These are phyloP conservation scores for Polylopha cassiicola DNA, from an alignment of 2,888 invertebrate genomes.

Conservation along the genomic window DNA sequence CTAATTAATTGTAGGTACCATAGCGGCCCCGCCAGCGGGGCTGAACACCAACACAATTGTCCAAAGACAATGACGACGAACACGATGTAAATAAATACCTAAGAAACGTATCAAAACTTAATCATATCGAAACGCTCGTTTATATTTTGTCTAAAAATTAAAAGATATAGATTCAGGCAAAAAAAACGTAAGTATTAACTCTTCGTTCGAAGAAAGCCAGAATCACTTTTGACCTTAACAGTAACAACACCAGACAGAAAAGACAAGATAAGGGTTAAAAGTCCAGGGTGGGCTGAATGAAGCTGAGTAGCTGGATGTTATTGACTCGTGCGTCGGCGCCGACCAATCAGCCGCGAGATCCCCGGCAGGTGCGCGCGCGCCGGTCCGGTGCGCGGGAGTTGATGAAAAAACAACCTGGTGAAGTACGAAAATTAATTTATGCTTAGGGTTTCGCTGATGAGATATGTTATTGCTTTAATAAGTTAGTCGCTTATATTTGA, in stretches of 20 bases:
- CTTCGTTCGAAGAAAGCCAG: too few species aligned
- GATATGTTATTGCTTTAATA: not conserved
- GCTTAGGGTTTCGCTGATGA: conserved; percentile 2
- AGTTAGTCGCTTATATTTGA: too few species aligned
- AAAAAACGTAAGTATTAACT: too few species aligned
- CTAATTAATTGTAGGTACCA: too few species aligned
- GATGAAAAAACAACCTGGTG: conserved; percentile 21
- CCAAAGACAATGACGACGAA: too few species aligned
- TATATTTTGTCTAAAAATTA: too few species aligned
- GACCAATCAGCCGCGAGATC: conserved; percentile 53
- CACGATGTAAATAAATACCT: too few species aligned
- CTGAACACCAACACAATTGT: too few species aligned
- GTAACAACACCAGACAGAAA: conserved; percentile 8
- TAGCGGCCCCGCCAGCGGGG: too few species aligned
- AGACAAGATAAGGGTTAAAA: conserved; percentile 53
- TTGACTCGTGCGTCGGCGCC: conserved; percentile 50
- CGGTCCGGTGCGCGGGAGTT: conserved; percentile 45
- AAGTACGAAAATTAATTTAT: conserved; percentile 1
- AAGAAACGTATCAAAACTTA: too few species aligned
- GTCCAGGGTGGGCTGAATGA: conserved; percentile 53
- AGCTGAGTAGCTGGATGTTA: conserved; percentile 56
- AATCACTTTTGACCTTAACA: conserved; percentile 7
- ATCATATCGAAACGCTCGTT: too few species aligned
- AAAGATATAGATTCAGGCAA: too few species aligned
- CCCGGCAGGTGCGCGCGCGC: conserved; percentile 56